phyloP scores from a whole-genome alignment of 2,888 invertebrate species.

The Ganaspis brasiliensis region DNA sequence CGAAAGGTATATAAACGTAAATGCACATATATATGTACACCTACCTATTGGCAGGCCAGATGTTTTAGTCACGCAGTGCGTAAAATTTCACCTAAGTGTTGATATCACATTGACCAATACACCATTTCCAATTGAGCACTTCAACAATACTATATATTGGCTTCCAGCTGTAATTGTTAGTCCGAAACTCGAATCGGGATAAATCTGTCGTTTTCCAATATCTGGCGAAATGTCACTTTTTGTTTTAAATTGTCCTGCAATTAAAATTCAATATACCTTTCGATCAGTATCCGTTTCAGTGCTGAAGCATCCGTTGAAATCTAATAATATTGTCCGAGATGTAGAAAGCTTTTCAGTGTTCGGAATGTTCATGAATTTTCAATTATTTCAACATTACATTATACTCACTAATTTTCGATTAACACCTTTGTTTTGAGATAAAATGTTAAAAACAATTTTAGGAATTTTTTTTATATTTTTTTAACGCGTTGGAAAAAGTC shows the following conservation, averaged over 20 bases:
- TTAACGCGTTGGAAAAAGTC: no score
- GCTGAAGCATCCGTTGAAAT: background rate
- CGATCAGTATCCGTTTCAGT: background rate
- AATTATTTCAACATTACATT: no score
- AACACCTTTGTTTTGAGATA: no score
- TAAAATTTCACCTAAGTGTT: background rate
- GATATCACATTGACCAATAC: background rate
- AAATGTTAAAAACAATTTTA: no score
- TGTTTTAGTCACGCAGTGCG: constrained; percentile 13
- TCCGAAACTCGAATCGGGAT: constrained; percentile 4
- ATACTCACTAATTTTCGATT: no score
- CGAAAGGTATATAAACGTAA: constrained; percentile 10
- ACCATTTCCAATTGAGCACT: background rate
- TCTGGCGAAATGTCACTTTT: background rate
- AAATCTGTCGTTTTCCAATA: constrained; percentile 15
- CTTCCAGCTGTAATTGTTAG: background rate
- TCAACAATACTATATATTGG: background rate
- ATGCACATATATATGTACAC: background rate
- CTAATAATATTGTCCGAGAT: background rate
- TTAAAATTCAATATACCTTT: constrained; percentile 7
- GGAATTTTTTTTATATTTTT: no score
- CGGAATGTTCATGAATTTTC: no score
- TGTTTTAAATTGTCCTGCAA: background rate
- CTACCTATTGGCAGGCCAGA: background rate
- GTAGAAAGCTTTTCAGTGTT: background rate